phyloP scores from a whole-genome alignment of 2,797 vertebrate species.

The Rhinoraja longicauda region DNA sequence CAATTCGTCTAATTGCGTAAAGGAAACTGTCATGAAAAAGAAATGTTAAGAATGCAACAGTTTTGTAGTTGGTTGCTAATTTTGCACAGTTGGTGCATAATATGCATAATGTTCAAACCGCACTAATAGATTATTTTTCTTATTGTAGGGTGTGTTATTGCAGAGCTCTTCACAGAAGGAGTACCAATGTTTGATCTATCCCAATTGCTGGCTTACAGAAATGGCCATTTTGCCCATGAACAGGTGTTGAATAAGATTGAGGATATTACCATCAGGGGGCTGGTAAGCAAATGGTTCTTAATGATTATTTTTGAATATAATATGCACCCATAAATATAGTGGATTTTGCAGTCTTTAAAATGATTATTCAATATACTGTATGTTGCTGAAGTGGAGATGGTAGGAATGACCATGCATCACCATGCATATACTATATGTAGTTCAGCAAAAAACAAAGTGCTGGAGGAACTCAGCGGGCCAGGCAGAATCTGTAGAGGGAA shows the following conservation, averaged over 20 bases:
- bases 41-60: not conserved
- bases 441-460: not conserved
- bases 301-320: not conserved
- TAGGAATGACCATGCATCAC: not conserved
- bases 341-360: not conserved
- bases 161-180: slow-evolving; percentile 91
- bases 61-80: not conserved
- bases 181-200: slow-evolving; percentile 93
- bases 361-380: not conserved
- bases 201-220: slow-evolving; percentile 90
- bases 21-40: not conserved
- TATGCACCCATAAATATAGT: not conserved
- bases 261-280: slow-evolving; percentile 77
- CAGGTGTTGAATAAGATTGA: slow-evolving; percentile 90
- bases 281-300: slow-evolving; percentile 62
- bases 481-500: not conserved
- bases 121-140: not conserved
- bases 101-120: not conserved
- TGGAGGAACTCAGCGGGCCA: too few species aligned
- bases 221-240: slow-evolving; percentile 86
- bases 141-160: slow-evolving; percentile 85
- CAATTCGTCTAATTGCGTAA: not conserved
- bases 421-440: not conserved
- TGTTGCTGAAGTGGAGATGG: not conserved
- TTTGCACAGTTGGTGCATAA: not conserved